These are phyloP conservation scores for Chlorodrepanis virens DNA, from an alignment of 2,113 vertebrate genomes.

Conservation along the genomic window DNA sequence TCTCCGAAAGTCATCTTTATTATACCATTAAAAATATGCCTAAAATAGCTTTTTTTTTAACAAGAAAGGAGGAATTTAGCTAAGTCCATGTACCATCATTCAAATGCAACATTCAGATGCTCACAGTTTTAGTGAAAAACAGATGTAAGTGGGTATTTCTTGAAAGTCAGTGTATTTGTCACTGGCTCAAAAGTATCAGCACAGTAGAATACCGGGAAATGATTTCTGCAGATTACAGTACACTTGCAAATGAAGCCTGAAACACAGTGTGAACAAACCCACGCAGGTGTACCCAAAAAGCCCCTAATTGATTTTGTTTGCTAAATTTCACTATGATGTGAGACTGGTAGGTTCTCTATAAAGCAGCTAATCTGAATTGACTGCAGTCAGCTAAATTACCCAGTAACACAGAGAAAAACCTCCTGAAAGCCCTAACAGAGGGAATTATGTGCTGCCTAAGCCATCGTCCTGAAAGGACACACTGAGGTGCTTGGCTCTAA, in stretches of 20 bases:
- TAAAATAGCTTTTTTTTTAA: background rate
- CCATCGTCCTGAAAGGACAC: background rate
- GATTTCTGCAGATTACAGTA: background rate
- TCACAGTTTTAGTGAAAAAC: background rate
- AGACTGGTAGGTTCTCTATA: background rate
- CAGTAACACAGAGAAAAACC: background rate
- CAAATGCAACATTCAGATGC: background rate
- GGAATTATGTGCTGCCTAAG: background rate
- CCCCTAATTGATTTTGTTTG: background rate
- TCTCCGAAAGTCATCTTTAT: accelerated
- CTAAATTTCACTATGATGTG: background rate
- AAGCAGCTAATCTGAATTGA: background rate
- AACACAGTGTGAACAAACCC: background rate
- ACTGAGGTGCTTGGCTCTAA: background rate
- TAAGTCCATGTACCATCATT: background rate
- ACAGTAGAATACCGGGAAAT: background rate
- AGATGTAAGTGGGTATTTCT: background rate
- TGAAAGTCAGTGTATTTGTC: background rate
- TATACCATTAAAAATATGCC: background rate
- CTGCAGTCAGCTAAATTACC: background rate
- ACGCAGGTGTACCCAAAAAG: background rate
- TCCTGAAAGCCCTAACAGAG: background rate
- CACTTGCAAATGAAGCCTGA: background rate
- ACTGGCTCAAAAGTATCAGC: background rate
- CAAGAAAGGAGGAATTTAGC: background rate